phyloP scores from a whole-genome alignment of 2,113 vertebrate genomes.

The Orthonyx spaldingii region DNA sequence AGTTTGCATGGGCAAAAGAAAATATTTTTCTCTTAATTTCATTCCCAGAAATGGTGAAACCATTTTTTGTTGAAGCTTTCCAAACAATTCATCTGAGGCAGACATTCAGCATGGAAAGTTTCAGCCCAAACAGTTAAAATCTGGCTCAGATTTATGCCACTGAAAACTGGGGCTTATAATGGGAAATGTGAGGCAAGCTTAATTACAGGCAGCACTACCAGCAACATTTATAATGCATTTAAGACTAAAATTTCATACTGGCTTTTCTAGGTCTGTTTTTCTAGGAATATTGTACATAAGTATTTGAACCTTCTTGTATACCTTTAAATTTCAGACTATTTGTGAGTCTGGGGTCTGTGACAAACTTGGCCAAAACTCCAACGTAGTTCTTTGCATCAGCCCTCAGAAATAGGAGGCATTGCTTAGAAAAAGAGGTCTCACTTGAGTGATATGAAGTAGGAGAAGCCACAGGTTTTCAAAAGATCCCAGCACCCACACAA shows the following conservation, averaged over 20 bases:
- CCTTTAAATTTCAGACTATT: background rate
- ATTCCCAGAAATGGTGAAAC: slow-evolving; percentile 63
- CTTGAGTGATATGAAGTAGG: background rate
- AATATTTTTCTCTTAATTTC: slow-evolving; percentile 59
- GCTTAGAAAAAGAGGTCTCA: background rate
- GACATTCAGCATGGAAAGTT: slow-evolving; percentile 59
- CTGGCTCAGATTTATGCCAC: slow-evolving; percentile 27
- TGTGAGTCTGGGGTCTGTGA: background rate
- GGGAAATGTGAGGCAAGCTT: slow-evolving; percentile 54
- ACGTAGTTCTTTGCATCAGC: background rate
- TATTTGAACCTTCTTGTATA: background rate
- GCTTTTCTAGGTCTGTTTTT: slow-evolving; percentile 7
- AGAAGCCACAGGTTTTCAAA: background rate
- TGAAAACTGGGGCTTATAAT: slow-evolving; percentile 28
- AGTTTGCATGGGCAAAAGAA: slow-evolving; percentile 58
- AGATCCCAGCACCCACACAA: background rate
- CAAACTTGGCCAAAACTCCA: background rate
- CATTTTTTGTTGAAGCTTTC: slow-evolving; percentile 55
- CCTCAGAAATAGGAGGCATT: background rate
- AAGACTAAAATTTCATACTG: slow-evolving; percentile 21
- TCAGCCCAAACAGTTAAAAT: slow-evolving; percentile 60
- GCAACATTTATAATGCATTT: background rate
- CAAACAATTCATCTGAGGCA: slow-evolving; percentile 59
- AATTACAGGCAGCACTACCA: slow-evolving; percentile 43
- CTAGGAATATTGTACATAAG: slow-evolving; percentile 21